These are phyloP conservation scores for Tuberolachnus salignus DNA, from an alignment of 2,888 invertebrate genomes.

Conservation along the genomic window DNA sequence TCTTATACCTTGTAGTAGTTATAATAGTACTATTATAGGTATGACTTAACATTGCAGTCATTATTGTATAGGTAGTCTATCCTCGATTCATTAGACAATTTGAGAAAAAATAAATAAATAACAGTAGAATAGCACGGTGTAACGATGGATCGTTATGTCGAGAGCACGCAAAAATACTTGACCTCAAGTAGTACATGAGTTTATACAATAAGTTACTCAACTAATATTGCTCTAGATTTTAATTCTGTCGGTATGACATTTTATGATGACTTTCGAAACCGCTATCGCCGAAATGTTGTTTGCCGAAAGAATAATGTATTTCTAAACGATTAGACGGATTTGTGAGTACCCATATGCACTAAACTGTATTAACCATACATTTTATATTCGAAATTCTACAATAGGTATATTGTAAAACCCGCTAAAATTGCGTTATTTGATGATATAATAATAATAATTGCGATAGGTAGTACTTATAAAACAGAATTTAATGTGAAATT, in stretches of 20 bases:
- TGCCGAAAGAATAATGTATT: neutral
- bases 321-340: neutral
- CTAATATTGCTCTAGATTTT: neutral
- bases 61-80: slow-evolving; percentile 9
- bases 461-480: too few relatives aligned
- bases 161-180: slow-evolving; percentile 3
- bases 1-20: neutral
- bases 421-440: too few relatives aligned
- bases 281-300: neutral
- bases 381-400: too few relatives aligned
- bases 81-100: slow-evolving; percentile 34
- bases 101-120: neutral
- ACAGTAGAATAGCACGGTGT: neutral
- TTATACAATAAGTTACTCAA: neutral
- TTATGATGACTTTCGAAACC: slow-evolving; percentile 19
- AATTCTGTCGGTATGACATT: slow-evolving; percentile 8
- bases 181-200: neutral
- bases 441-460: too few relatives aligned
- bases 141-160: slow-evolving; percentile 35
- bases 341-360: too few relatives aligned
- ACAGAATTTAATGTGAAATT: too few relatives aligned
- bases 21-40: neutral
- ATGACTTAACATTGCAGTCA: neutral
- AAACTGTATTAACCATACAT: too few relatives aligned
- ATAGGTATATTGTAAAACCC: too few relatives aligned